Base-by-base conservation (phyloP, 2,797 vertebrate genomes). In the Platalea minor region DNA sequence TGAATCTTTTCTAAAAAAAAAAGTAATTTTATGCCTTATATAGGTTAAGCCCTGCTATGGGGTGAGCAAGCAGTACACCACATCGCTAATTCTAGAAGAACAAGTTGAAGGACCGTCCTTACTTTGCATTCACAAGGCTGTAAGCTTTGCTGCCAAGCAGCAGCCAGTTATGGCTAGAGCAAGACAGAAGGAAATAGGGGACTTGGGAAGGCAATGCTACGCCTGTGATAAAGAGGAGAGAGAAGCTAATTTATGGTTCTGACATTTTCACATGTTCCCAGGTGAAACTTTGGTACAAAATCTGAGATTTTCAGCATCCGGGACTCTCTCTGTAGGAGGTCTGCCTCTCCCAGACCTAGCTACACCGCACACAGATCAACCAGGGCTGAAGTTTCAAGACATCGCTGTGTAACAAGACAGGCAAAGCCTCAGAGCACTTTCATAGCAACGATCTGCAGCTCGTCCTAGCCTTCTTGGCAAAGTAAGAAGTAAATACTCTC, bases 71-170 rank as follows among this genome's bases (percentile, higher is more conserved):
- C 23, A 37, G 10, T 28, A 28, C 16, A 23, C 14, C 4, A 4
- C 13, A 31, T 31, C 4, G 2, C 63, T 76, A 29, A 63, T 35
- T 78, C 56, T 48, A 4, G 31, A 57, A 45, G 18, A 88, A 11
- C 20, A 53, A 5, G 45, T 35, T 51, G 56, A 70, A 37, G 3
- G 5, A 33, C 0, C 0, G 1, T 37, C 13, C 35, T 76, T 24
- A 20, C 28, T 63, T 48, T 13, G 39, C 3, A 0, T 63, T 81
- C 37, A 39, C 21, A 54, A 91, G 26, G n/a, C 25, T 6, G 7
- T 33, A 31, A 73, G n/a, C 29, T 75, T 57, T 88, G 64, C 82
- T 91, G 59, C 56, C 13, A 31, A 35, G 56, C 28, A 78, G 64
- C 51, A 46, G 26, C 37, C 76, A 37, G 31, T n/a, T 46, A 29